Conservation (phyloP, 2,888 invertebrate species). For the Calephelis perditalis region DNA sequence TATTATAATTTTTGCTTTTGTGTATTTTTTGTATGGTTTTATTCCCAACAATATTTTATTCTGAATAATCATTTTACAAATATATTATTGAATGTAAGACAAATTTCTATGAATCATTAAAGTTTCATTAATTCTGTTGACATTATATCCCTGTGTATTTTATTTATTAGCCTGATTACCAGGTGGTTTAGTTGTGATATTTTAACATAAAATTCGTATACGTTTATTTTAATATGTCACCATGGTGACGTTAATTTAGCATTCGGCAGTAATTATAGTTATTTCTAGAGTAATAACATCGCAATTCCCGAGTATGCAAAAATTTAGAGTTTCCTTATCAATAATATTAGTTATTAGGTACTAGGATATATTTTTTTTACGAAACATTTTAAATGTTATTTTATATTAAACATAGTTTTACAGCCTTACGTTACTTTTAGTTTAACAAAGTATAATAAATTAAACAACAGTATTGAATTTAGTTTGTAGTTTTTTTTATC, state of each 20-base stretch:
- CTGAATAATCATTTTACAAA: neutral
- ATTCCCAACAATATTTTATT: neutral
- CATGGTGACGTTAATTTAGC: constrained; percentile 66
- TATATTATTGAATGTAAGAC: neutral
- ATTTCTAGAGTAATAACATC: constrained; percentile 43
- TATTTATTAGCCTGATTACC: constrained; percentile 42
- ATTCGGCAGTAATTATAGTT: constrained; percentile 52
- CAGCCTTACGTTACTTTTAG: constrained; percentile 53
- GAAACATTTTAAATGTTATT: constrained; percentile 48
- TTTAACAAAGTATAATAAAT: constrained; percentile 54
- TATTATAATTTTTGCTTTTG: constrained; percentile 2
- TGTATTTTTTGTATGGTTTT: constrained; percentile 1
- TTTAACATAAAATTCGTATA: constrained; percentile 72
- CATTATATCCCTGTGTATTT: constrained; percentile 16
- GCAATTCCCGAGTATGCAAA: constrained; percentile 42
- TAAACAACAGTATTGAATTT: constrained; percentile 72
- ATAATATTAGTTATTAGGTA: constrained; percentile 9
- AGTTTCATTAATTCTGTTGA: constrained; percentile 1
- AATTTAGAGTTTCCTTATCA: constrained; percentile 42
- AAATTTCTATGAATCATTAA: neutral
- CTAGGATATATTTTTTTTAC: constrained; percentile 24
- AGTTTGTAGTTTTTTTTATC: constrained; percentile 41
- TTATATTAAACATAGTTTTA: constrained; percentile 43
- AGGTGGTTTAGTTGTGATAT: constrained; percentile 75
- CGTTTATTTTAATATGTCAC: constrained; percentile 69